These are phyloP conservation scores for Cyphomyrus discorhynchus DNA, from an alignment of 2,113 vertebrate species.

Conservation along the genomic window DNA sequence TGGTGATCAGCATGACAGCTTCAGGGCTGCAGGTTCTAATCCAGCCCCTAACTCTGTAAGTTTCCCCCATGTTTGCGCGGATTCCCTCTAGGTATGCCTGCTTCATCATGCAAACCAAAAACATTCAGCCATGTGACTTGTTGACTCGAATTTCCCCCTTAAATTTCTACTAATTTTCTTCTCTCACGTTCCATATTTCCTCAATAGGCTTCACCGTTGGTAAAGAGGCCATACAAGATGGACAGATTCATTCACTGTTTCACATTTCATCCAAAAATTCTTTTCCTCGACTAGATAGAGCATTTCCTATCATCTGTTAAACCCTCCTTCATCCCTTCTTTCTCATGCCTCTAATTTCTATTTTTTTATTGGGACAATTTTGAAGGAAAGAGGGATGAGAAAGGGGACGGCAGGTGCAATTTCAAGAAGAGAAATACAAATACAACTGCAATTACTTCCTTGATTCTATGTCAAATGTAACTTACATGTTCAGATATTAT, in stretches of 20 bases:
- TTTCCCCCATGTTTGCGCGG: not conserved
- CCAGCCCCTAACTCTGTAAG: not conserved
- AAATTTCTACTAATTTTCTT: not conserved
- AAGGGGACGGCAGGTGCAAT: not conserved
- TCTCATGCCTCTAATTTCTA: not conserved
- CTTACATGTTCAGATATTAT: not conserved
- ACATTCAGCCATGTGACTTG: not conserved
- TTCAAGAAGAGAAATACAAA: not conserved
- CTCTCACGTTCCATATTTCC: not conserved
- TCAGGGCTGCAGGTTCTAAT: not conserved
- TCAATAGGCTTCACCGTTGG: not conserved
- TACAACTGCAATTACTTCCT: not conserved
- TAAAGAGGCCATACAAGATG: not conserved
- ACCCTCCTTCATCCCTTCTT: not conserved
- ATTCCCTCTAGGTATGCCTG: not conserved
- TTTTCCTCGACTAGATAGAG: not conserved
- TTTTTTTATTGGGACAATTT: not conserved
- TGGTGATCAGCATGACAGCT: not conserved
- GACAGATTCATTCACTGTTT: not conserved
- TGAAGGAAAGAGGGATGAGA: not conserved
- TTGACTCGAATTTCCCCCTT: not conserved
- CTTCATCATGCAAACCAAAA: not conserved
- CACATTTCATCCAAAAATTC: not conserved
- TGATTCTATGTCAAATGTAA: not conserved
- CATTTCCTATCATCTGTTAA: not conserved